phyloP scores from a whole-genome alignment of 2,888 invertebrate species.

The Notodonta dromedarius region DNA sequence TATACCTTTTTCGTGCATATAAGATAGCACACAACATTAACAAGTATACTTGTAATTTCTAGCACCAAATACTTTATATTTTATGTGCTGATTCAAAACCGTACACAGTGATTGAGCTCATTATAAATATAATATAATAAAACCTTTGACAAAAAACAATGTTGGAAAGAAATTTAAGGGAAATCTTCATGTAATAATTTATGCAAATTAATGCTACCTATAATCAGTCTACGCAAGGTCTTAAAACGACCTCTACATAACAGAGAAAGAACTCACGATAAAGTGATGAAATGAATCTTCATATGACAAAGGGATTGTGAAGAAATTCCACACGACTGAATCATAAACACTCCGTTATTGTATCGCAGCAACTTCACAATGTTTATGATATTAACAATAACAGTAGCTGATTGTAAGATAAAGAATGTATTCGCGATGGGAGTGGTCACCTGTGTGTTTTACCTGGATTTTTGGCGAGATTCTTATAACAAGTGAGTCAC shows the following conservation, averaged over 20 bases:
- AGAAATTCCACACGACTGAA: slow-evolving; percentile 27
- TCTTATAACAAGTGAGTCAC: slow-evolving; percentile 10
- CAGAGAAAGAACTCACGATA: background rate
- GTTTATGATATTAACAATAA: slow-evolving; percentile 4
- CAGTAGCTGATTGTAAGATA: slow-evolving; percentile 6
- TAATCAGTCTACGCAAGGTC: background rate
- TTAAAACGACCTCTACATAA: background rate
- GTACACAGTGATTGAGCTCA: no score
- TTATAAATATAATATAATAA: no score
- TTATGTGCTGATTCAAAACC: no score
- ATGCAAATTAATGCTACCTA: no score
- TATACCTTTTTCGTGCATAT: no score
- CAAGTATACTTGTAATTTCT: no score
- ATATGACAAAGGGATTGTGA: slow-evolving; percentile 28
- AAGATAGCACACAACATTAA: no score
- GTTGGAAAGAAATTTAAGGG: no score
- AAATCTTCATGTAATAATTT: no score
- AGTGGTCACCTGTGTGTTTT: background rate
- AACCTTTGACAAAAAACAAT: no score
- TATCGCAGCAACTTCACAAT: slow-evolving; percentile 6
- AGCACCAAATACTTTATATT: no score
- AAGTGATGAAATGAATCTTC: background rate
- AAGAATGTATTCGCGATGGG: background rate
- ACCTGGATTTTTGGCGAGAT: slow-evolving; percentile 1
- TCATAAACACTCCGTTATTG: slow-evolving; percentile 24